Evolutionary conservation across 2,797 vertebrate genomes (phyloP).

Genomic region (Helicolenus hilgendorfi): DNA sequence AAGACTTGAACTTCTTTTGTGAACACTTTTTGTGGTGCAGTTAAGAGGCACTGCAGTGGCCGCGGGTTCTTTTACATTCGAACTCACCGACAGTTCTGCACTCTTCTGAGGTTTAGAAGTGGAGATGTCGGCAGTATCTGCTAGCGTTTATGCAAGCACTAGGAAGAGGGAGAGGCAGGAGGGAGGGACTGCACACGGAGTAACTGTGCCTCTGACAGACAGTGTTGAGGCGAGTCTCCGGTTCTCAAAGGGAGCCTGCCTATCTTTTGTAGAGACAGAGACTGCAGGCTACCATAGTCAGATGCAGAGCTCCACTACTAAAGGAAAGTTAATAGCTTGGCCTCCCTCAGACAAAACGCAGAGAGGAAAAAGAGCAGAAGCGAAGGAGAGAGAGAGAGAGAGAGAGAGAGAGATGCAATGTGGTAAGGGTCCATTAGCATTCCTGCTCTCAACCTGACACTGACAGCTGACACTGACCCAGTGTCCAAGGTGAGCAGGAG

Average conservation of each 20-base stretch:
- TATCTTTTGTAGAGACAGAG: constrained; percentile 64
- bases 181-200: constrained; percentile 59
- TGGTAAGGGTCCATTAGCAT: constrained; percentile 82
- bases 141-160: constrained; percentile 49
- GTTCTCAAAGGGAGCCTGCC: constrained; percentile 69
- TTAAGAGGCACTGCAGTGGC: constrained; percentile 26
- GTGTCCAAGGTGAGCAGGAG: constrained; percentile 83
- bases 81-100: constrained; percentile 42
- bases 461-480: constrained; percentile 85
- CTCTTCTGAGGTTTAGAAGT: constrained; percentile 62
- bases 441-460: constrained; percentile 74
- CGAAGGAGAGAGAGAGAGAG: neutral
- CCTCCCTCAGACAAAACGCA: constrained; percentile 54
- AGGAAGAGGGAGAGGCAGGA: constrained; percentile 44
- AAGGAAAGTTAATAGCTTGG: constrained; percentile 74
- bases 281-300: constrained; percentile 57
- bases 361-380: constrained; percentile 25
- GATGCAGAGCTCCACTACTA: constrained; percentile 59
- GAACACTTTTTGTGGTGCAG: constrained; percentile 2
- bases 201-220: constrained; percentile 58
- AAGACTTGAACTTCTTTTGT: constrained; percentile 3
- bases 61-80: constrained; percentile 39
- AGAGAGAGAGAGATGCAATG: constrained; percentile 31
- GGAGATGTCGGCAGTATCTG: constrained; percentile 57
- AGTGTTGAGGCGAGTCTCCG: constrained; percentile 44